Evolutionary conservation across 2,113 vertebrate species (phyloP).

Genomic region (Brachyhypopomus gauderio): DNA sequence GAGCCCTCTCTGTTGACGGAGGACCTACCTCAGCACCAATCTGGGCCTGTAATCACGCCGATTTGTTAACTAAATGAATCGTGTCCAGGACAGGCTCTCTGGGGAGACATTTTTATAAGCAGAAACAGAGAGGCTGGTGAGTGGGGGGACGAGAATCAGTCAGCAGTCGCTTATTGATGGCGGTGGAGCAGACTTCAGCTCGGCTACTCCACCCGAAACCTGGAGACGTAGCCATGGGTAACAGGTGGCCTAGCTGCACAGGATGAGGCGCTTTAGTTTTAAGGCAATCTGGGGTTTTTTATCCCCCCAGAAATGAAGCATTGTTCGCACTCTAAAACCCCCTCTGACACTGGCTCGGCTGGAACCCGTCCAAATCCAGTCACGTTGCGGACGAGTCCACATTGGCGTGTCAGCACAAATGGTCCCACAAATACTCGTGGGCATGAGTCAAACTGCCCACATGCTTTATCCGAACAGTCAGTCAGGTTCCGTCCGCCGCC

Average conservation of each 20-base stretch:
- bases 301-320: neutral
- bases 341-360: neutral
- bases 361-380: neutral
- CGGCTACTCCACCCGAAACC: constrained; percentile 35
- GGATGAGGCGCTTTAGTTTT: constrained; percentile 5
- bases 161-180: constrained; percentile 51
- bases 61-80: constrained; percentile 61
- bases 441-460: too few species aligned
- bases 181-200: constrained; percentile 30
- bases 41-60: constrained; percentile 51
- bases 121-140: constrained; percentile 40
- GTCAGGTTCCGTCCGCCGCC: neutral
- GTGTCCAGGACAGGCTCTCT: constrained; percentile 47
- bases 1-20: constrained; percentile 53
- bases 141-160: constrained; percentile 36
- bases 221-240: constrained; percentile 44
- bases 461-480: neutral
- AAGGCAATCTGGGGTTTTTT: neutral
- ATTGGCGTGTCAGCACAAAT: too few species aligned
- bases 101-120: constrained; percentile 53
- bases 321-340: neutral
- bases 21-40: constrained; percentile 54
- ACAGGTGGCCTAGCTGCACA: constrained; percentile 30
- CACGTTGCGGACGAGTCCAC: too few species aligned
- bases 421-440: too few species aligned